phyloP scores from a whole-genome alignment of 2,888 invertebrate species.

The Quadroppia sp. region DNA sequence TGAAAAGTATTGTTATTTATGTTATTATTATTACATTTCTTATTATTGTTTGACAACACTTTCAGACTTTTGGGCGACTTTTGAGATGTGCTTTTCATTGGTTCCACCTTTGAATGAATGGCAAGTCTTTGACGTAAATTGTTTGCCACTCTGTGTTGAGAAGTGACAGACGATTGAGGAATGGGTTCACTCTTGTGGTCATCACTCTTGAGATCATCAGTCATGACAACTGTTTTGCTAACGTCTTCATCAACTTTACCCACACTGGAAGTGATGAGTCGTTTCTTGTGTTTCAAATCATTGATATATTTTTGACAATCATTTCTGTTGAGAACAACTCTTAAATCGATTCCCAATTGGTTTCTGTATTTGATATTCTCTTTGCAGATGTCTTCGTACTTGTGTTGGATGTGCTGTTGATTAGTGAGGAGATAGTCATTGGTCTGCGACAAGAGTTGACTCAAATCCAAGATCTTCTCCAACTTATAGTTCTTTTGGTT shows the following conservation, averaged over 20 bases:
- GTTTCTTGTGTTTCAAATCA: neutral
- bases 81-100: neutral
- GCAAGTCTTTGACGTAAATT: neutral
- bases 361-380: constrained; percentile 9
- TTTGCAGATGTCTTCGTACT: constrained; percentile 11
- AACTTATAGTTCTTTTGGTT: neutral
- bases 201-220: neutral
- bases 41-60: neutral
- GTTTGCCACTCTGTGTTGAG: no score
- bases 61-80: neutral
- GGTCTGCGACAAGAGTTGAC: neutral
- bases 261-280: neutral
- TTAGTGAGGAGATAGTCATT: constrained; percentile 1
- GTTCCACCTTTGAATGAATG: neutral
- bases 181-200: neutral
- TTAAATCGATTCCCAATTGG: constrained; percentile 14
- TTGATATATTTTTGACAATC: neutral
- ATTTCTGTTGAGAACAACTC: neutral
- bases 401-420: neutral
- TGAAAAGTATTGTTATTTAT: neutral
- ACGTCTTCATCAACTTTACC: neutral
- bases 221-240: neutral
- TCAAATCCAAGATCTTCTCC: neutral
- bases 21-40: no score
- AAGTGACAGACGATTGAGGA: neutral